Percentiles rank a stretch among this genome's conserved stretches.
These are phyloP conservation scores for Drosophila paramelanica DNA, from an alignment of 2,888 invertebrate genomes.

Conservation along the genomic window DNA sequence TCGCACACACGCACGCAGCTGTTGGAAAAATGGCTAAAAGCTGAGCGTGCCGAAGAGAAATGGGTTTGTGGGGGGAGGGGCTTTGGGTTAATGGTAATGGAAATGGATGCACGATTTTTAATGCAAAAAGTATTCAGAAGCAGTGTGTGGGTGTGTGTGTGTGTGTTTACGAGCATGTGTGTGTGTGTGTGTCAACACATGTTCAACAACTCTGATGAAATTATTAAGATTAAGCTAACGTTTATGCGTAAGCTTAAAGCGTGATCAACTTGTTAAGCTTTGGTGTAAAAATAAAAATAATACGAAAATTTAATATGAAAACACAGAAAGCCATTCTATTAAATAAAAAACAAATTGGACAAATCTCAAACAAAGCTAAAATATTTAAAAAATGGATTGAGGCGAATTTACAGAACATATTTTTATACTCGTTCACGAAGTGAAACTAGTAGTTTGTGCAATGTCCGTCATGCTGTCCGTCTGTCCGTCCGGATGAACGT, in stretches of 20 bases:
- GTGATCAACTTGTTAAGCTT: slow-evolving; percentile 1
- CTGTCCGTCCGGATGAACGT: too few relatives aligned
- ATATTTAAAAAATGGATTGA: too few relatives aligned
- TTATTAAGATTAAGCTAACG: slow-evolving; percentile 10
- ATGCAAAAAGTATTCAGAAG: slow-evolving; percentile 31
- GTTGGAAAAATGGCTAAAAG: slow-evolving; percentile 5
- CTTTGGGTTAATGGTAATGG: slow-evolving; percentile 27
- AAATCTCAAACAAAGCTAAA: too few relatives aligned
- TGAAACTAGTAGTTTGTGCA: too few relatives aligned
- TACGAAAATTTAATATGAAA: background rate
- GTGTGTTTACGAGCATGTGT: slow-evolving; percentile 2
- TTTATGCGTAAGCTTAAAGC: slow-evolving; percentile 10
- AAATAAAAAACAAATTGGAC: too few relatives aligned
- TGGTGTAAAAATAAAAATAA: too few relatives aligned
- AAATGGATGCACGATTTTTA: slow-evolving; percentile 33
- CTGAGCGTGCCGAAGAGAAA: slow-evolving; percentile 5
- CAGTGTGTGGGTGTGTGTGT: background rate
- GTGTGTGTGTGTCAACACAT: slow-evolving; percentile 16
- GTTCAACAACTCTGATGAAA: slow-evolving; percentile 12
- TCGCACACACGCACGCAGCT: slow-evolving; percentile 21
- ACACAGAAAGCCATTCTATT: too few relatives aligned
- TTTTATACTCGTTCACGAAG: too few relatives aligned
- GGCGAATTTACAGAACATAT: too few relatives aligned
- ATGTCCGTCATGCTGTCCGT: too few relatives aligned
- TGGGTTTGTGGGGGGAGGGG: background rate